Base-by-base conservation (phyloP, 2,113 vertebrate species). In the Dipodomys spectabilis region DNA sequence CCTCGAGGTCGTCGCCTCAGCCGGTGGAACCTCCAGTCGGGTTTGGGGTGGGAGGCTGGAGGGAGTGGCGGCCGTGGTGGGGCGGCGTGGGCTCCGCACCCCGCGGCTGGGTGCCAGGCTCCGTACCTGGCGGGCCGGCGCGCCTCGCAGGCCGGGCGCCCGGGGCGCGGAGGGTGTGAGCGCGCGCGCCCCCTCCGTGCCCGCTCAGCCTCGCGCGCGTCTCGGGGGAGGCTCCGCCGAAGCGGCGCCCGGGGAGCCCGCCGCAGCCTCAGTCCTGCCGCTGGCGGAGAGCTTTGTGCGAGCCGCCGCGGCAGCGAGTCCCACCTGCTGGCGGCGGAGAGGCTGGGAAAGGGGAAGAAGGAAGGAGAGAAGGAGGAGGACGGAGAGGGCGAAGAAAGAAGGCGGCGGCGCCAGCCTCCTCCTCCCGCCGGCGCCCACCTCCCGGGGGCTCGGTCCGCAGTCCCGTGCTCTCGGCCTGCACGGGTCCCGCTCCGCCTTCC, bases 271-370 rank as follows among this genome's bases (percentile, higher is more conserved):
- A 83, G 94, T 96, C 89, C 94, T 75, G 92, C 96, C 92, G 86
- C 93, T 89, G 7, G 91, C 74, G 45, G 80, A 96, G 95, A 96
- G 95, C 96, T 95, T 96, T 96, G 97, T 95, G 96, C 95, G 53
- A 39, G 94, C 88, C 27, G 86, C 88, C 39, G 94, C 89, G 86
- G 93, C 89, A 86, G 90, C 39, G 49, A 91, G 95, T 97, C 97
- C 97, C 97, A 97, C 97, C 97, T 97, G 97, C 97, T 94, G 97
- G 97, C 77, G 95, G 95, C 93, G 30, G 82, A 88, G 84, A 86
- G 95, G 94, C 89, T n/a, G 94, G 91, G 94, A 93, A 91, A 68
- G 83, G 49, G 85, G 53, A 57, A 67, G 77, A 92, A 5, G 64
- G 88, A 2, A 45, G 74, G 44, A 79, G 84, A 68, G 88, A 35